Base-by-base conservation (phyloP, 2,113 vertebrate genomes). In the Shinisaurus crocodilurus region DNA sequence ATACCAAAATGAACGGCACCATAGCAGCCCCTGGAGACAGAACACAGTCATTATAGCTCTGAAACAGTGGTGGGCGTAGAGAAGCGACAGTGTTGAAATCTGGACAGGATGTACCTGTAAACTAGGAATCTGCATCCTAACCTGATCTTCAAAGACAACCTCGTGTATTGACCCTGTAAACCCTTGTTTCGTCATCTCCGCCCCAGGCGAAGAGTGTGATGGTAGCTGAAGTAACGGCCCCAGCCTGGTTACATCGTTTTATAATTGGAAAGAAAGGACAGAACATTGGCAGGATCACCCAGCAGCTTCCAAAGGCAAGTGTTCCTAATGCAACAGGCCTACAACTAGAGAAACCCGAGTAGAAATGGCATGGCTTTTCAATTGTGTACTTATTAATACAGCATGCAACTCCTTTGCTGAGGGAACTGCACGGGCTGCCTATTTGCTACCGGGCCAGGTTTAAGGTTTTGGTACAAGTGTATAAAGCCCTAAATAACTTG, bases 181-280 rank as follows among this genome's bases (percentile, higher is more conserved):
- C 16, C 9, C 18, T 5, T 54, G 34, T 69, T 48, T 5, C 8
- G 12, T 48, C 40, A 4, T 72, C 18, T 65, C 18, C 32, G 16
- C 0, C 69, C 23, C 94, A 98, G 98, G 97, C 97, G 0, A 98
- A 97, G 93, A 97, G 96, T 69, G 97, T 97, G 80, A 97, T 97
- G 93, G 96, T 98, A 94, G 95, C 97, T 90, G 97, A 97, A 57
- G 97, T 98, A 87, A 97, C 91, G 0, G 97, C 97, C 81, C 98
- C 97, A 0, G 97, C 97, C 37, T 98, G 97, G 98, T 95, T 98
- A 27, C 98, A 98, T 93, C 97, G 96, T 90, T 98, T 98, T 96
- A 98, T 98, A 93, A 98, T 98, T n/a, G 97, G 97, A 82, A 98
- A 98, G 88, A 98, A 98, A 94, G 97, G 97, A 79, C 97, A 97